Evolutionary conservation across 1,140 invertebrate species (phyloP), one percentile per base, ranked within the genome.

Genomic region (Stenopsyche tienmushanensis): DNA sequence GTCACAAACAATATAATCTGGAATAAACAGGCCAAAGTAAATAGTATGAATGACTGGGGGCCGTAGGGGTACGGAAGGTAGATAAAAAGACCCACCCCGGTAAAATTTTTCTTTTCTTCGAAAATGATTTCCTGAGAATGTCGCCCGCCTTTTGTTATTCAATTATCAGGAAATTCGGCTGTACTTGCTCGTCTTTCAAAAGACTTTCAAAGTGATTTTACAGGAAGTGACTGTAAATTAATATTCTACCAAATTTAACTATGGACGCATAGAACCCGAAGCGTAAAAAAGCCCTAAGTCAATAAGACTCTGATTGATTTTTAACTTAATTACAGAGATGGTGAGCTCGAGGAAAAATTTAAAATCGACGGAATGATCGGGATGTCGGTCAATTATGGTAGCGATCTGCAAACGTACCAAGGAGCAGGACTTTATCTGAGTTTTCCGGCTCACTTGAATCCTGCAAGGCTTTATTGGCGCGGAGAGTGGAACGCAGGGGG

Each of bases 141-240:
- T 67, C 66, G 60, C 65, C 59, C 63, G 66, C 60, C 62, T 49
- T 67, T 67, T 67, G 66, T 67, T 64, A 67, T 67, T 67, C 66
- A 67, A 67, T 67, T 67, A 67, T 67, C 65, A 67, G 65, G 59
- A 67, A 67, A 67, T 63, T 67, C 52, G 57, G 50, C 44, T 58
- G 53, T 49, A 24, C 55, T 42, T 60, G 44, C 34, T 25, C 21
- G 45, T 34, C 23, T 13, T 26, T 21, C 20, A 34, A 57, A 57
- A 39, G 25, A 2, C 53, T 39, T 21, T 10, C 13, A 57, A 57
- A 57, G 53, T 41, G 53, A 57, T 57, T 57, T 57, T 25, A 41
- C 25, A 25, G 13, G 15, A 57, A 39, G 53, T 29, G 5, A 42
- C 3, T 25, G 26, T 57, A 57, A 57, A 57, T 57, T 57, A 57